Evolutionary conservation across 2,113 vertebrate genomes (phyloP), one percentile per base, ranked within the genome.

Genomic region (Sebastes fasciatus): DNA sequence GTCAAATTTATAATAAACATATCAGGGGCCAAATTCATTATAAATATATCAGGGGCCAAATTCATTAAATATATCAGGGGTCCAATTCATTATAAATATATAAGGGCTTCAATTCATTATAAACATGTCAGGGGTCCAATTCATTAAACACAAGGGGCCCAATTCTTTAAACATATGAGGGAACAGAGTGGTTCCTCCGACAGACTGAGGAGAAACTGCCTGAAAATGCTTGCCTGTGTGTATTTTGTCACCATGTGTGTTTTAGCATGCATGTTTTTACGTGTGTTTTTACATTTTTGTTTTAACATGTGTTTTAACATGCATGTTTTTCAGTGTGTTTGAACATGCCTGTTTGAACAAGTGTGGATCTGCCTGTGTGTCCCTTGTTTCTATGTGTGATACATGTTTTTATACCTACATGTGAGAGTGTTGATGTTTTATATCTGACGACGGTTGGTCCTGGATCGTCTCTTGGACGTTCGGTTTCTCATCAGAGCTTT

Each of bases 401-500:
- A 19, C 17, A 63, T 63, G 40, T 2, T 40, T 42, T 80, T 71
- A 91, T 17, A 90, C 86, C 45, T 91, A 43, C 17, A 19, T 49
- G 16, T 48, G 55, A 57, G 11, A 5, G 23, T 71, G 19, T 8
- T 45, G 23, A 2, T 6, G 74, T 40, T 43, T 82, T 74, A 91
- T 16, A 89, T 88, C 42, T 90, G 89, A 6, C 77, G 91, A 1
- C 90, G 84, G 71, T 83, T 84, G 77, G 86, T 91, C 34, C 90
- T 80, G 65, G 86, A 86, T 75, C 91, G 72, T 46, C 90, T 91
- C 76, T 91, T 93, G 51, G 92, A 78, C 0, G 74, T 49, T n/a
- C 87, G n/a, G 58, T 61, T 91, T 49, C 71, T 82, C 58, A 79
- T 43, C 42, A 55, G 8, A 48, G 67, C 43, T 73, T 88, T 92